A percentile compares a stretch with the other conserved stretches of the same genome.
Conservation (phyloP, 1,140 invertebrate genomes). For the Hyles euphorbiae region DNA sequence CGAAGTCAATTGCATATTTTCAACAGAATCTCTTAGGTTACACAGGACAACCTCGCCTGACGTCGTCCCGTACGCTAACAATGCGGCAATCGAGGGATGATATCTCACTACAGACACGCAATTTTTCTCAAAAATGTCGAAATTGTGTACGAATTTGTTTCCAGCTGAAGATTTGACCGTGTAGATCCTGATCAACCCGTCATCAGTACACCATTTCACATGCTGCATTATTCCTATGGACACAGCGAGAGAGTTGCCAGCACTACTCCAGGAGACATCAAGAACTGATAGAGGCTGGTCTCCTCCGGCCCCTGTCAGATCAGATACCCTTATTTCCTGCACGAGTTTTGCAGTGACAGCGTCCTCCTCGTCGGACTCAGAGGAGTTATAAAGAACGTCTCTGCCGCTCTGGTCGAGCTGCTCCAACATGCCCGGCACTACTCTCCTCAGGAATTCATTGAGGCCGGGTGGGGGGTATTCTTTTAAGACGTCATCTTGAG, state of each 20-base stretch:
- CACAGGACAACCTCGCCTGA: constrained; percentile 59
- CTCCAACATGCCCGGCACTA: constrained; percentile 53
- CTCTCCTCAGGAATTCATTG: constrained; percentile 51
- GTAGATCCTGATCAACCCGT: constrained; percentile 51
- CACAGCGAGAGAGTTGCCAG: constrained; percentile 52
- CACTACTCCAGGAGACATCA: constrained; percentile 51
- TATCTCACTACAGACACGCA: constrained; percentile 53
- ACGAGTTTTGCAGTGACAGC: constrained; percentile 35
- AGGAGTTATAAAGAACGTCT: constrained; percentile 43
- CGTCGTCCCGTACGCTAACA: constrained; percentile 53
- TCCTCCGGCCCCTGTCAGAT: constrained; percentile 33
- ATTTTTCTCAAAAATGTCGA: constrained; percentile 54
- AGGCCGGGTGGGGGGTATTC: constrained; percentile 48
- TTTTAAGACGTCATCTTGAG: constrained; percentile 26
- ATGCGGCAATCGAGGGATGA: constrained; percentile 46
- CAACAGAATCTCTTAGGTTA: constrained; percentile 36
- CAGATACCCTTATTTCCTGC: constrained; percentile 41
- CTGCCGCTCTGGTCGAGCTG: constrained; percentile 47
- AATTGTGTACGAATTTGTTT: constrained; percentile 39
- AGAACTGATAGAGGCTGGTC: constrained; percentile 42
- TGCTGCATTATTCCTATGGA: constrained; percentile 48
- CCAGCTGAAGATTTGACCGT: constrained; percentile 40
- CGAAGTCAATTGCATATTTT: constrained; percentile 38
- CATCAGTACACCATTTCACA: constrained; percentile 48
- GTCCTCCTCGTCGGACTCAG: constrained; percentile 61